phyloP scores from a whole-genome alignment of 1,140 invertebrate genomes.

The Drosophila rufa region DNA sequence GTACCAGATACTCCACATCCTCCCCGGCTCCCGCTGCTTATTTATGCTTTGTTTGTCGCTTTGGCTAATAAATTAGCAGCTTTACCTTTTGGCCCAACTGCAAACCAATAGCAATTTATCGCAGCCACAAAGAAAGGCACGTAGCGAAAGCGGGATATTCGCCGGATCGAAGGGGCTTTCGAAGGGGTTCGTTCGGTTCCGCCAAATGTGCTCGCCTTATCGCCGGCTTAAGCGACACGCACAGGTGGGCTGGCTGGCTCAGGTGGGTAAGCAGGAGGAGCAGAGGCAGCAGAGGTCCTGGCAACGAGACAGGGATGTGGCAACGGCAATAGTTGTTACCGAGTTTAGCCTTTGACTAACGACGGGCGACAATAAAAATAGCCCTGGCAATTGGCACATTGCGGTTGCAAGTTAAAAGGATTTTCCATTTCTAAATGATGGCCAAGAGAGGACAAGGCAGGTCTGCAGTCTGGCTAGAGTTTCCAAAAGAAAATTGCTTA shows the following conservation, averaged over 20 bases:
- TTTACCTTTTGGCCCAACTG: conserved; percentile 74
- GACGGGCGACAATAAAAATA: conserved; percentile 77
- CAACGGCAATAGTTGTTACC: conserved; percentile 68
- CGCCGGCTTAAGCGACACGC: conserved; percentile 78
- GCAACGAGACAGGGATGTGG: conserved; percentile 55
- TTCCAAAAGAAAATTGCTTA: background rate
- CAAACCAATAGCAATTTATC: conserved; percentile 81
- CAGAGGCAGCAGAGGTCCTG: background rate
- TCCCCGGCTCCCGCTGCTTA: conserved; percentile 35
- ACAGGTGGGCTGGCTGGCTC: conserved; percentile 36
- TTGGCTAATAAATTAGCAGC: conserved; percentile 77
- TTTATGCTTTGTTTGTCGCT: conserved; percentile 81
- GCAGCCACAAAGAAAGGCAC: conserved; percentile 70
- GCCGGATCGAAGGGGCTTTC: conserved; percentile 8
- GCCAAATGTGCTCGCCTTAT: conserved; percentile 78
- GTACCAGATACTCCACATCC: conserved; percentile 6
- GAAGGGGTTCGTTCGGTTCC: conserved; percentile 29
- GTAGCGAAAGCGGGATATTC: conserved; percentile 34
- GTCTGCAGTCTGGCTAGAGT: background rate
- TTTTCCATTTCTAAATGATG: conserved; percentile 72
- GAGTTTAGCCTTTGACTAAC: conserved; percentile 67
- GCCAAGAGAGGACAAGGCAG: conserved; percentile 1
- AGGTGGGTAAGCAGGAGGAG: background rate
- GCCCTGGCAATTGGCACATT: conserved; percentile 75
- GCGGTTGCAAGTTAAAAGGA: conserved; percentile 74